Evolutionary conservation across 2,797 vertebrate species (phyloP), one percentile per base, ranked within the genome.

Genomic region (Saxicola maurus): DNA sequence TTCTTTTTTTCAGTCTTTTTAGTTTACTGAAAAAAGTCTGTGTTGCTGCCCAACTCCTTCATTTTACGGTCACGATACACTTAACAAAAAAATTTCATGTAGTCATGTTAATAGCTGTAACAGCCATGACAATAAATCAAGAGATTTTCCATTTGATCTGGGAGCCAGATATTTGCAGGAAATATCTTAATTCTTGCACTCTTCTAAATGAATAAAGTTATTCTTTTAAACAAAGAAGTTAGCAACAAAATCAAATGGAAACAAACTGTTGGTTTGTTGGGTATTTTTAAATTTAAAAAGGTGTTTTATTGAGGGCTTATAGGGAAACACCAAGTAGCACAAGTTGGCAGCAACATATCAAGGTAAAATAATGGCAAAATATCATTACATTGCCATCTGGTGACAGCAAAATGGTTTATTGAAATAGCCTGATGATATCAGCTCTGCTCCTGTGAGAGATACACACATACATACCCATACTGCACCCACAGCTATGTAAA

Each of bases 331-430:
- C 1, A 6, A 43, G 17, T 27, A 59, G 12, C n/a, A 23, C 5
- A 31, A 65, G 17, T 40, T 71, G 30, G 51, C 57, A 89, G 61
- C 4, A 8, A 66, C 42, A 37, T 11, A 67, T 15, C 43, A 85
- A 72, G 59, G 18, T 30, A 67, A 79, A 89, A 57, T 64, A 76
- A 82, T 43, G 45, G 51, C 2, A 27, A 87, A 77, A 75, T 69
- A 90, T 55, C 6, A 2, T 89, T 85, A 80, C 35, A 67, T 87
- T 94, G 91, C 68, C 82, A 91, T 73, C 68, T 91, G 82, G 64
- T 82, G 87, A 91, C 75, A 74, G 79, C 21, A 77, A 57, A 71
- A 76, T 13, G 13, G 28, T 62, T 82, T 82, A 45, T 43, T 74
- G 73, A 89, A 87, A 64, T 10, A 77, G 49, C 25, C 18, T 65